These are phyloP conservation scores for Ptilodon capucinus DNA, from an alignment of 2,888 invertebrate genomes.

Conservation along the genomic window DNA sequence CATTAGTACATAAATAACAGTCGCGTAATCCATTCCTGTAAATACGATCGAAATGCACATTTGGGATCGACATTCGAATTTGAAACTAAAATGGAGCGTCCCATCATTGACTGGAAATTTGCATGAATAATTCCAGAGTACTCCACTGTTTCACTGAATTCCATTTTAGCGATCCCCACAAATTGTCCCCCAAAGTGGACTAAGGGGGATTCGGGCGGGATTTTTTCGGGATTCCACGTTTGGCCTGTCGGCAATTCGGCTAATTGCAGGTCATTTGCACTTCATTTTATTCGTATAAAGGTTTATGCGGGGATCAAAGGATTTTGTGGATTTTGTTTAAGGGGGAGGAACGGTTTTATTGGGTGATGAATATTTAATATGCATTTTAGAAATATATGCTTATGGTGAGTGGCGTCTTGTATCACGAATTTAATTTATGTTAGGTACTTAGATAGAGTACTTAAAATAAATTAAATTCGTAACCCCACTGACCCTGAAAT, in stretches of 20 bases:
- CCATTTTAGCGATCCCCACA: constrained; percentile 40
- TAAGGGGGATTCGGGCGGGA: constrained; percentile 16
- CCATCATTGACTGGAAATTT: constrained; percentile 49
- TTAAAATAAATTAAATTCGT: too few relatives aligned
- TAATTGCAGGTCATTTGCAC: constrained; percentile 54
- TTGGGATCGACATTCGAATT: constrained; percentile 35
- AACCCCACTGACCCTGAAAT: too few relatives aligned
- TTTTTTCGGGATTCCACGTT: constrained; percentile 44
- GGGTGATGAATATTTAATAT: constrained; percentile 32
- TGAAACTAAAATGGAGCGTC: constrained; percentile 39
- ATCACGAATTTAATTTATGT: too few relatives aligned
- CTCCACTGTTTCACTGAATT: constrained; percentile 36
- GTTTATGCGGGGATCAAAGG: constrained; percentile 38
- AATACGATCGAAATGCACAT: too few relatives aligned
- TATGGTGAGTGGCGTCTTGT: too few relatives aligned
- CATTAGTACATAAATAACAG: too few relatives aligned
- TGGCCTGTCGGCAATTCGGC: constrained; percentile 44
- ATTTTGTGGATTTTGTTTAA: constrained; percentile 17
- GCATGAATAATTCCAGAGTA: constrained; percentile 54
- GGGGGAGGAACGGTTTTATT: constrained; percentile 24
- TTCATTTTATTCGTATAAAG: constrained; percentile 47
- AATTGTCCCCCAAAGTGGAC: constrained; percentile 43
- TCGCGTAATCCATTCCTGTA: too few relatives aligned
- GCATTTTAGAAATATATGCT: too few relatives aligned
- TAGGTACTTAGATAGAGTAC: too few relatives aligned